Conservation (phyloP, 2,888 invertebrate species). For the Xanthia icteritia region DNA sequence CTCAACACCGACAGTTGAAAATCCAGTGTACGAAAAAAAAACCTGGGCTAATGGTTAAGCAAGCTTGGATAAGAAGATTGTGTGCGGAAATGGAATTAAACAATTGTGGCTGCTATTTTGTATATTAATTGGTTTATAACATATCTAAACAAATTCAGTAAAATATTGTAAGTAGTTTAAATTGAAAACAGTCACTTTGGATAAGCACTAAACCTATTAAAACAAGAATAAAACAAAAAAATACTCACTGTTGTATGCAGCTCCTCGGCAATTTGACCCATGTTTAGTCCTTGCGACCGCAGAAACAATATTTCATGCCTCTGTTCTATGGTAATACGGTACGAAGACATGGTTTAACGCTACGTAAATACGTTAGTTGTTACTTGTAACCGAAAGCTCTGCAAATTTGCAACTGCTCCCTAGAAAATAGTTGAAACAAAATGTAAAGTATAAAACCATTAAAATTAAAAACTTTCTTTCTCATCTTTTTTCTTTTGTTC, state of each 20-base stretch:
- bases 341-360: neutral
- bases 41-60: neutral
- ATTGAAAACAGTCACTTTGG: too few relatives aligned
- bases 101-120: neutral
- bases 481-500: too few relatives aligned
- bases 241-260: neutral
- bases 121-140: neutral
- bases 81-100: neutral
- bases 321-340: neutral
- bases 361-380: neutral
- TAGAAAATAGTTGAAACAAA: too few relatives aligned
- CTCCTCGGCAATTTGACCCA: neutral
- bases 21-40: too few relatives aligned
- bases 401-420: too few relatives aligned
- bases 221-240: too few relatives aligned
- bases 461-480: too few relatives aligned
- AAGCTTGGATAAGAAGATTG: neutral
- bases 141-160: neutral
- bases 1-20: too few relatives aligned
- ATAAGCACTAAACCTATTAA: neutral
- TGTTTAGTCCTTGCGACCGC: neutral
- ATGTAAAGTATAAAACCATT: too few relatives aligned
- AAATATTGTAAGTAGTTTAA: neutral
- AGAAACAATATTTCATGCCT: too few relatives aligned
- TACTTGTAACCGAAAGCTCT: neutral